These are phyloP conservation scores for Phylloscopus trochiloides DNA, from an alignment of 2,113 vertebrate species.

Conservation along the genomic window DNA sequence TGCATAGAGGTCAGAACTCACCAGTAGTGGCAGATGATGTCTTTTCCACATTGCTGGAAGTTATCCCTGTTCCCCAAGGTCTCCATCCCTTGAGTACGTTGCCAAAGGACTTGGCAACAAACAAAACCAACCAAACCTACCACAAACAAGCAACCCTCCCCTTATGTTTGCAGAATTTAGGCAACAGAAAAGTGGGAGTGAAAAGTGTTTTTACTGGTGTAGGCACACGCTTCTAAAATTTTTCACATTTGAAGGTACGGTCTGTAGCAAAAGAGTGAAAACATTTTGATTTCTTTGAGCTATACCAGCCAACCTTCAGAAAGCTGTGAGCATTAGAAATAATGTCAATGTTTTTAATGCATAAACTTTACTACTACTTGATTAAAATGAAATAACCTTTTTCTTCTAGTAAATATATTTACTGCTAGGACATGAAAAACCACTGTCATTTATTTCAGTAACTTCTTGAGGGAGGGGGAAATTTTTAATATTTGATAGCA, in stretches of 20 bases:
- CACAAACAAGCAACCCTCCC: background rate
- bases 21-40: background rate
- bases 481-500: background rate
- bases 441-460: background rate
- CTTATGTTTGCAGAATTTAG: background rate
- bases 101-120: background rate
- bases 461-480: background rate
- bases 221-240: accelerated
- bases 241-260: background rate
- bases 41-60: accelerated
- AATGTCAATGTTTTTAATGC: background rate
- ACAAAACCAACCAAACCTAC: background rate
- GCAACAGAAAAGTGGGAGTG: accelerated
- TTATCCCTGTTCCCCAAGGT: background rate
- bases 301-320: background rate
- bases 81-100: background rate
- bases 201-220: accelerated
- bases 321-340: background rate
- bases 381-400: background rate
- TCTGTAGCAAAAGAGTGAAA: background rate
- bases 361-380: background rate
- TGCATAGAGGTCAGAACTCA: background rate
- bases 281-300: background rate
- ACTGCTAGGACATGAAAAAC: background rate
- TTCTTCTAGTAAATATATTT: background rate